phyloP scores from a whole-genome alignment of 2,113 vertebrate genomes.

The Trichomycterus rosablanca region DNA sequence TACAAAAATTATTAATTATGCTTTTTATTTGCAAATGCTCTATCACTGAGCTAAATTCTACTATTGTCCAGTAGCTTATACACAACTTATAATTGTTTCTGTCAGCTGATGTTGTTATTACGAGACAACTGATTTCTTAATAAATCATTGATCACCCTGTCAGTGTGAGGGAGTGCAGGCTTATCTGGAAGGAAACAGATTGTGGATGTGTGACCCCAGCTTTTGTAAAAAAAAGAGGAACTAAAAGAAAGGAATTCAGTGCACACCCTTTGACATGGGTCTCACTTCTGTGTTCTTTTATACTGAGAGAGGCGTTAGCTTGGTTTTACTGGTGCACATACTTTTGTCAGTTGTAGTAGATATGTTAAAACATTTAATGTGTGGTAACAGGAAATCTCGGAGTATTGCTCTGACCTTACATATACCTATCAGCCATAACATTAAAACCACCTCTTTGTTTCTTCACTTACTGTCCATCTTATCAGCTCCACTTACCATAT shows the following conservation, averaged over 20 bases:
- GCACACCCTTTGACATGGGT: not conserved
- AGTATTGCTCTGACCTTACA: too few species aligned
- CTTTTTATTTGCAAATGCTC: not conserved
- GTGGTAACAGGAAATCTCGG: too few species aligned
- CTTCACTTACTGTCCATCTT: too few species aligned
- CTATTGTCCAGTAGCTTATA: not conserved
- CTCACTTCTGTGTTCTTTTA: not conserved
- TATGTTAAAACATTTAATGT: too few species aligned
- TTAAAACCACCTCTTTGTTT: too few species aligned
- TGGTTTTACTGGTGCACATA: too few species aligned
- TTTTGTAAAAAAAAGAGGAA: constrained; percentile 6
- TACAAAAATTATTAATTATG: not conserved
- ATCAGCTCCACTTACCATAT: too few species aligned
- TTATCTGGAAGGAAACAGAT: constrained; percentile 23
- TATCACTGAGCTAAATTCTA: not conserved
- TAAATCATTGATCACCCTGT: constrained; percentile 10
- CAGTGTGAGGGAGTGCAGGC: not conserved
- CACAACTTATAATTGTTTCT: not conserved
- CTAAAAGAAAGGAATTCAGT: constrained; percentile 10
- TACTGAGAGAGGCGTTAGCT: not conserved
- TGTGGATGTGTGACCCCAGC: constrained; percentile 3
- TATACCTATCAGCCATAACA: too few species aligned
- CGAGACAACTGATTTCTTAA: not conserved
- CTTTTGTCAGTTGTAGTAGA: too few species aligned
- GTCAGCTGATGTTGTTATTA: not conserved